phyloP scores from a whole-genome alignment of 1,140 invertebrate genomes.

The Drosophila bocqueti region DNA sequence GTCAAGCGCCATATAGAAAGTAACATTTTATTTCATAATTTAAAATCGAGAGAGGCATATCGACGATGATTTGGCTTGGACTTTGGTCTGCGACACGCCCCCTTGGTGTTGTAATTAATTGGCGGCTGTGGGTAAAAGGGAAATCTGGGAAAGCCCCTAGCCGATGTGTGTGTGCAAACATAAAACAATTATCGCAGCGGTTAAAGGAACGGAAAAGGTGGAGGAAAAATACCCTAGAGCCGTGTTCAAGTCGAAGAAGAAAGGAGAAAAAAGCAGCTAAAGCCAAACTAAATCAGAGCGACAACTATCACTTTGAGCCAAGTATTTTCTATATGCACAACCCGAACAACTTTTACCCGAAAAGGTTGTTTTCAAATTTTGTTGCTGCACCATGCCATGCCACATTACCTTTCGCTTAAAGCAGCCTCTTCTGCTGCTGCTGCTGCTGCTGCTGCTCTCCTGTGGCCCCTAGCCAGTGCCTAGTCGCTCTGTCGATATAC shows the following conservation, averaged over 20 bases:
- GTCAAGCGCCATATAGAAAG: constrained; percentile 34
- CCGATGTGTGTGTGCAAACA: constrained; percentile 31
- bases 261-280: constrained; percentile 21
- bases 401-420: constrained; percentile 53
- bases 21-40: constrained; percentile 38
- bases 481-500: constrained; percentile 35
- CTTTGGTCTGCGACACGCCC: constrained; percentile 45
- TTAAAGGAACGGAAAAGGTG: constrained; percentile 8
- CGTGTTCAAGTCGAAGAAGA: constrained; percentile 29
- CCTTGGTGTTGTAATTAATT: constrained; percentile 67
- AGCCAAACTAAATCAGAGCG: constrained; percentile 60
- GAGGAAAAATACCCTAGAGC: constrained; percentile 44
- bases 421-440: constrained; percentile 27
- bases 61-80: constrained; percentile 33
- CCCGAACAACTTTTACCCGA: constrained; percentile 64
- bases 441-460: constrained; percentile 14
- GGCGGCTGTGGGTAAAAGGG: constrained; percentile 43
- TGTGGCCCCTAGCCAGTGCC: neutral
- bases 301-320: constrained; percentile 65
- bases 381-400: constrained; percentile 33
- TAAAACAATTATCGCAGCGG: constrained; percentile 50
- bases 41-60: constrained; percentile 25
- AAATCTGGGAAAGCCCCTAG: constrained; percentile 41
- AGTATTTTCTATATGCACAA: constrained; percentile 54
- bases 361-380: constrained; percentile 64